Evolutionary conservation across 2,113 vertebrate genomes (phyloP), one percentile per base, ranked within the genome.

Genomic region (Dunckerocampus dactyliophorus): DNA sequence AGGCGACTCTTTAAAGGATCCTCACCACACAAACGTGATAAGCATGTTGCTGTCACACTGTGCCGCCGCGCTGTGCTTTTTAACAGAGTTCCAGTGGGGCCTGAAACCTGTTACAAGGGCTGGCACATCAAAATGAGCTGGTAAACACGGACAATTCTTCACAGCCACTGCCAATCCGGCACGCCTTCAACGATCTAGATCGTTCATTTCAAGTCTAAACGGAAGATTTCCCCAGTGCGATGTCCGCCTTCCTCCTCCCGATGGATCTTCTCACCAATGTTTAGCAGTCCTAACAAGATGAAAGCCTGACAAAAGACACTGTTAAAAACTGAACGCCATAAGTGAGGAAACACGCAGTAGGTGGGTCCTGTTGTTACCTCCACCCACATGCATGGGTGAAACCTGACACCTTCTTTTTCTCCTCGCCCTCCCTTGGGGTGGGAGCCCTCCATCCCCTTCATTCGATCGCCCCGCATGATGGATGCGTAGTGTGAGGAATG

Each of bases 401-500:
- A 82, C 43, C 71, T 80, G 82, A 84, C 84, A 86, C 81, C 75
- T 55, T 79, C 65, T 76, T 63, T 65, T 62, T 63, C 69, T 71
- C 52, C 74, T 67, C 17, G 2, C n/a, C 59, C 46, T 88, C 82
- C 88, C 72, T 15, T 17, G 71, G 82, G 82, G 66, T 79, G 81
- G 65, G 59, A 79, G 67, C 74, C 81, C 80, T 63, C 75, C 76
- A 88, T 88, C 82, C 87, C 67, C 66, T 82, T 75, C 77, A 77
- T 85, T 79, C 77, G 63, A 86, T 85, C 87, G 76, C 79, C 80
- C 83, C 60, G 57, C 77, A 74, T 82, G 88, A 90, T 88, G 77
- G 89, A 89, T 86, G 86, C 81, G 82, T 78, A 75, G 71, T 61
- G 75, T 70, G 81, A 78, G 88, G 87, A 90, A 81, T 79, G 82